phyloP scores from a whole-genome alignment of 92 coral and sea anemone species.

The Scolanthus callimorphus region DNA sequence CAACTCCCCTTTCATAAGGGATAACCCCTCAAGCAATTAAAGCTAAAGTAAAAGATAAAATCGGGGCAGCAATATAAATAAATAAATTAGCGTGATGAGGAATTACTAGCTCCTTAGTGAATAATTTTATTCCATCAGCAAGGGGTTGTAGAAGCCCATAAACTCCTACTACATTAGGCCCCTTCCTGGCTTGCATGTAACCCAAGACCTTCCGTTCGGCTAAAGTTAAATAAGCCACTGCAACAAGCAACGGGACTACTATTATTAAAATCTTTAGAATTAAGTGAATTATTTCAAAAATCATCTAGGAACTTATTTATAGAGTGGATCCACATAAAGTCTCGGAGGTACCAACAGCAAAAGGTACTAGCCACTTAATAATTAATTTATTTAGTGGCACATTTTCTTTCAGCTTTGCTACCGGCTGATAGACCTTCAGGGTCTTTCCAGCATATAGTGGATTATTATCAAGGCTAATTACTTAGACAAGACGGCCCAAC shows the following conservation, averaged over 20 bases:
- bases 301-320: conserved; percentile 37
- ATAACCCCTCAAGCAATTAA: conserved; percentile 64
- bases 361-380: conserved; percentile 39
- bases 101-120: conserved; percentile 65
- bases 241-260: conserved; percentile 70
- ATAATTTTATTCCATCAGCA: conserved; percentile 77
- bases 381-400: conserved; percentile 41
- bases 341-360: conserved; percentile 88
- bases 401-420: conserved; percentile 76
- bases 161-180: conserved; percentile 84
- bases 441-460: conserved; percentile 85
- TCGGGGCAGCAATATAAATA: conserved; percentile 62
- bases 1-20: conserved; percentile 61
- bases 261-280: conserved; percentile 66
- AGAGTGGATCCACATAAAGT: conserved; percentile 75
- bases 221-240: conserved; percentile 89
- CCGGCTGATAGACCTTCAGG: conserved; percentile 78
- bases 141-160: conserved; percentile 75
- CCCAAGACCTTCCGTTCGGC: conserved; percentile 82
- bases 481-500: conserved; percentile 92
- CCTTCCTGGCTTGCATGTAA: conserved; percentile 80
- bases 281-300: conserved; percentile 64
- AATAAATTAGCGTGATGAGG: conserved; percentile 67
- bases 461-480: conserved; percentile 77
- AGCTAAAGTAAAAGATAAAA: conserved; percentile 61